Evolutionary conservation across 2,113 vertebrate species (phyloP).

Genomic region (Siniperca chuatsi): DNA sequence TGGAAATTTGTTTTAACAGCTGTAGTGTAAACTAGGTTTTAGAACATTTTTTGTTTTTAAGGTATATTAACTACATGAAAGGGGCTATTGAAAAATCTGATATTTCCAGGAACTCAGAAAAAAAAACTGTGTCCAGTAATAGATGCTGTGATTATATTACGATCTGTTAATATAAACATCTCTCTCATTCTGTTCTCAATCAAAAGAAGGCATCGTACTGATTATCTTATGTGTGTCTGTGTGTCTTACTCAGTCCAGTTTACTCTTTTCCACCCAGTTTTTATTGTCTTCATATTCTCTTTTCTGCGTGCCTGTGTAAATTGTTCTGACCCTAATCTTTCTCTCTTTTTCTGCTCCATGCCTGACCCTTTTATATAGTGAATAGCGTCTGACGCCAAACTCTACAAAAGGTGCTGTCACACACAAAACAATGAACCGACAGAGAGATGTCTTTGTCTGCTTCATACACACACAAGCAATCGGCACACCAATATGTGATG

Average conservation of each 20-base stretch:
- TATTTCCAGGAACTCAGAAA: slow-evolving; percentile 10
- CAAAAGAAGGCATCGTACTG: slow-evolving; percentile 22
- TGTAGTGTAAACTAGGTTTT: not conserved
- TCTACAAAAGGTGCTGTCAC: slow-evolving; percentile 72
- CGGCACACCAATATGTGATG: slow-evolving; percentile 5
- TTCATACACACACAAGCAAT: slow-evolving; percentile 27
- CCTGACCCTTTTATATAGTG: slow-evolving; percentile 55
- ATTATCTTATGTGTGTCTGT: slow-evolving; percentile 39
- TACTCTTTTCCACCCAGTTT: slow-evolving; percentile 2
- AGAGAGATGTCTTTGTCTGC: slow-evolving; percentile 76
- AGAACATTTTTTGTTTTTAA: not conserved
- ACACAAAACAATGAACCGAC: slow-evolving; percentile 48
- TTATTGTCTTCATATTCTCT: slow-evolving; percentile 55
- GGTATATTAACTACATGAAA: not conserved
- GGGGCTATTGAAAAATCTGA: not conserved
- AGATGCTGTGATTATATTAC: slow-evolving; percentile 3
- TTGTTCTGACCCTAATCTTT: slow-evolving; percentile 74
- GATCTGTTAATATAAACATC: slow-evolving; percentile 35
- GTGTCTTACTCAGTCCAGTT: slow-evolving; percentile 45
- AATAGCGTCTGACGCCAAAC: slow-evolving; percentile 71
- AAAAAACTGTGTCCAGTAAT: not conserved
- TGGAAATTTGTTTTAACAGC: not conserved
- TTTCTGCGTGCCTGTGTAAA: slow-evolving; percentile 66
- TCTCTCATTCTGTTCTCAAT: slow-evolving; percentile 13
- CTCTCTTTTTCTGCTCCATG: slow-evolving; percentile 44